Conservation (phyloP, 2,797 vertebrate genomes). For the Cynodonichthys magdalenae region DNA sequence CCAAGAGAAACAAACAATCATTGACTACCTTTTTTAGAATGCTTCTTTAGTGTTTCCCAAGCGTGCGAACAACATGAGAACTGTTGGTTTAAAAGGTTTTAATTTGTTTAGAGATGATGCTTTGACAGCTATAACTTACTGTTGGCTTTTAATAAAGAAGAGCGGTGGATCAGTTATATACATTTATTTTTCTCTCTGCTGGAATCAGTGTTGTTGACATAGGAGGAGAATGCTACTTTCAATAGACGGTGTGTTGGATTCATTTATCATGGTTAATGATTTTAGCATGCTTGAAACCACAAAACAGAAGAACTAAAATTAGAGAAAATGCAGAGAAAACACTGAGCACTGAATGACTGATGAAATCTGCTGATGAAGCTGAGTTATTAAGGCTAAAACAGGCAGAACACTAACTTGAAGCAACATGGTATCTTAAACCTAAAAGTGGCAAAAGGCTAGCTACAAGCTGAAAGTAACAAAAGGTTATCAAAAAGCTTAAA, state of each 20-base stretch:
- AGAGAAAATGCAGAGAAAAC: no score
- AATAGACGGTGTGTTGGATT: constrained; percentile 31
- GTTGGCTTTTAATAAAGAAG: constrained; percentile 56
- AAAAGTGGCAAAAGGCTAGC: no score
- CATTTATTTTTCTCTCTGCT: constrained; percentile 30
- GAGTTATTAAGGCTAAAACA: no score
- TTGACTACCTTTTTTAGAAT: not conserved
- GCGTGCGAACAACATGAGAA: constrained; percentile 23
- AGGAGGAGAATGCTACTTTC: constrained; percentile 45
- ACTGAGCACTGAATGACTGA: no score
- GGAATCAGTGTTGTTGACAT: constrained; percentile 55
- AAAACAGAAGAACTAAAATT: not conserved
- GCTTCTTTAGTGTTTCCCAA: not conserved
- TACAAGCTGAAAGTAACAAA: no score
- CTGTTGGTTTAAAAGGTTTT: constrained; percentile 32
- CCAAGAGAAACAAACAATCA: not conserved
- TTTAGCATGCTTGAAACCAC: constrained; percentile 24
- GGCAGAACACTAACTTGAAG: no score
- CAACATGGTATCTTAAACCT: no score
- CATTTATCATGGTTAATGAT: constrained; percentile 33
- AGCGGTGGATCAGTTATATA: constrained; percentile 16
- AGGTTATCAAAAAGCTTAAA: no score
- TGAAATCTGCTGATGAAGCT: no score
- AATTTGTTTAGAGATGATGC: constrained; percentile 17
- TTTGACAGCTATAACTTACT: constrained; percentile 41